Evolutionary conservation across 2,888 invertebrate genomes (phyloP).

Genomic region (Pinctada fucata): DNA sequence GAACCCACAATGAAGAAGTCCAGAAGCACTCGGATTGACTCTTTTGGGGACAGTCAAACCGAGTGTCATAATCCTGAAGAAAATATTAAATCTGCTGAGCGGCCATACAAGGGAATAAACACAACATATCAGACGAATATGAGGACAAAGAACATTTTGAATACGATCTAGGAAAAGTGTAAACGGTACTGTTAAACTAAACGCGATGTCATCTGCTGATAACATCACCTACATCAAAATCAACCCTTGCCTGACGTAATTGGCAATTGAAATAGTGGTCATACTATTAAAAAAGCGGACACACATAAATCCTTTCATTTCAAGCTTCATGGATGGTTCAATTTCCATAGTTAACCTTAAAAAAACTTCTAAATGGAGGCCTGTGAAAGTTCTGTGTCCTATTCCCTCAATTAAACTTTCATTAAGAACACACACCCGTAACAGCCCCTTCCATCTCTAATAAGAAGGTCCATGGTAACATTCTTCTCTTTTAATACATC

Average conservation of each 20-base stretch:
- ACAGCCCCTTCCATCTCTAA: slow-evolving; percentile 2
- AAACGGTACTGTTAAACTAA: background rate
- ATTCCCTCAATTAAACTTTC: slow-evolving; percentile 2
- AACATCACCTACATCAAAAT: background rate
- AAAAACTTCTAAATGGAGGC: slow-evolving; percentile 6
- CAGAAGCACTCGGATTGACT: background rate
- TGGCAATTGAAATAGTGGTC: background rate
- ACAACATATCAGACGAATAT: background rate
- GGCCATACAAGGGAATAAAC: background rate
- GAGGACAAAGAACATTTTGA: background rate
- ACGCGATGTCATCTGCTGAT: background rate
- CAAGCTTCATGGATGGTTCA: slow-evolving; percentile 3
- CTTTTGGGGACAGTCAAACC: background rate
- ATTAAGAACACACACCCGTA: slow-evolving; percentile 4
- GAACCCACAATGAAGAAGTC: background rate
- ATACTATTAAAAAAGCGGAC: background rate
- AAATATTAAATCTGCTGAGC: background rate
- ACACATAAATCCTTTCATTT: background rate
- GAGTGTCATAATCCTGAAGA: background rate
- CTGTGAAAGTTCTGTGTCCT: slow-evolving; percentile 7
- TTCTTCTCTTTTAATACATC: background rate
- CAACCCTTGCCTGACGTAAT: slow-evolving; percentile 7
- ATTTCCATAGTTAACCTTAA: slow-evolving; percentile 1
- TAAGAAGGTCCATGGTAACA: background rate
- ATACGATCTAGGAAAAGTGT: background rate